Evolutionary conservation across 2,888 invertebrate species (phyloP), one percentile per base, ranked within the genome.

Genomic region (Tachina fera): DNA sequence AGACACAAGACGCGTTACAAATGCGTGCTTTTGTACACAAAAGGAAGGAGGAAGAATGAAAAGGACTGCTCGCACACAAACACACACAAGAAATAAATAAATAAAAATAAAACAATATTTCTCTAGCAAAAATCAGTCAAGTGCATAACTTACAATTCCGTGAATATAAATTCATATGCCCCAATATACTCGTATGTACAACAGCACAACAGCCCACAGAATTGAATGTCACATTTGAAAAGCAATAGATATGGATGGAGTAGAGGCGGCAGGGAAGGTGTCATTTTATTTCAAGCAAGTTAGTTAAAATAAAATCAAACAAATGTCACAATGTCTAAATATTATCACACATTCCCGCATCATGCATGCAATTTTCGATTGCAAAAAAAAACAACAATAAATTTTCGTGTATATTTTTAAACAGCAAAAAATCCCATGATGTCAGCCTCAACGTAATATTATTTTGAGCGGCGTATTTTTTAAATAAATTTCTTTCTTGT

Each of bases 131-230:
- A 91, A 88, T 90, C 91, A 91, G 82, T 91, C 90, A 90, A 91
- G 90, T 91, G 91, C 91, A 91, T 91, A 91, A 91, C 91, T 91
- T 91, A 91, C 91, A 90, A 91, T 89, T 89, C 89, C 89, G 90
- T 89, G 90, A 89, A 91, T 89, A 90, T 90, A 91, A 89, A 91
- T 89, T 88, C 58, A 70, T 60, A 41, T 60, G 41, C 41, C n/a
- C 43, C 60, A 56, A 56, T 31, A 19, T 51, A 45, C 11, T 43
- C 11, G 14, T 3, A 16, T 13, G 19, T 3, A 16, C 41, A 39
- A 47, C 41, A 49, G 6, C 11, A 58, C 53, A 39, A 65, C 70
- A 70, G 61, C 70, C 70, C 31, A 45, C 19, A 47, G 56, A 53
- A 56, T 53, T 53, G 14, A 51, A 78, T 61, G 58, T 49, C 49